Evolutionary conservation across 30 jellyfish, hydroid and myxozoan species (phyloP).

Genomic region (Mastigias papua): DNA sequence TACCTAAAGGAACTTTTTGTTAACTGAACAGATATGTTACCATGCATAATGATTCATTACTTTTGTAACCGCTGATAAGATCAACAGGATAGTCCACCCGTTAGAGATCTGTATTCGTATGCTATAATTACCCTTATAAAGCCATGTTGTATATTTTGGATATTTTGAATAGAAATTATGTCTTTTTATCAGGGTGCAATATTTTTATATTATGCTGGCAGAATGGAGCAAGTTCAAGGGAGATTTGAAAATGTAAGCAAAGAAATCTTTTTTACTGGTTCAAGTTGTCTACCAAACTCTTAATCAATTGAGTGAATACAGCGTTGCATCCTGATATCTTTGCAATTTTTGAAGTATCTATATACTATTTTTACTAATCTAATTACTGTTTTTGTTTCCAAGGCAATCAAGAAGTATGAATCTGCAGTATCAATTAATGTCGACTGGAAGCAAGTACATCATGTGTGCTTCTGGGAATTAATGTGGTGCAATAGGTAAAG

Average conservation of each 20-base stretch:
- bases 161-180: background rate
- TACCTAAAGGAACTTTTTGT: too few relatives aligned
- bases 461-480: slow-evolving; percentile 95
- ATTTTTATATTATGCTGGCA: slow-evolving; percentile 80
- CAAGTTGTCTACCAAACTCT: too few relatives aligned
- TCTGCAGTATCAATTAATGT: slow-evolving; percentile 80
- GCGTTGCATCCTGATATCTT: too few relatives aligned
- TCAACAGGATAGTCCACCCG: too few relatives aligned
- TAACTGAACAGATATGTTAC: too few relatives aligned
- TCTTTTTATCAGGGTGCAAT: slow-evolving; percentile 68
- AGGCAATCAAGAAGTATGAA: slow-evolving; percentile 85
- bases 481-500: slow-evolving; percentile 99
- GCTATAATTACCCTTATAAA: background rate
- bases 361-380: too few relatives aligned
- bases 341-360: too few relatives aligned
- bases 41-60: too few relatives aligned
- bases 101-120: too few relatives aligned
- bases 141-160: background rate
- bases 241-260: slow-evolving; percentile 74
- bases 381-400: background rate
- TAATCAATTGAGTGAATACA: too few relatives aligned
- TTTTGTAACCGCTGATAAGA: too few relatives aligned
- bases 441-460: slow-evolving; percentile 98
- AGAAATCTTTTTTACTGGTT: too few relatives aligned
- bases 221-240: slow-evolving; percentile 87